Percentiles rank a stretch among this genome's conserved stretches.
phyloP scores from a whole-genome alignment of 2,888 invertebrate species.

The Onchidella celtica region DNA sequence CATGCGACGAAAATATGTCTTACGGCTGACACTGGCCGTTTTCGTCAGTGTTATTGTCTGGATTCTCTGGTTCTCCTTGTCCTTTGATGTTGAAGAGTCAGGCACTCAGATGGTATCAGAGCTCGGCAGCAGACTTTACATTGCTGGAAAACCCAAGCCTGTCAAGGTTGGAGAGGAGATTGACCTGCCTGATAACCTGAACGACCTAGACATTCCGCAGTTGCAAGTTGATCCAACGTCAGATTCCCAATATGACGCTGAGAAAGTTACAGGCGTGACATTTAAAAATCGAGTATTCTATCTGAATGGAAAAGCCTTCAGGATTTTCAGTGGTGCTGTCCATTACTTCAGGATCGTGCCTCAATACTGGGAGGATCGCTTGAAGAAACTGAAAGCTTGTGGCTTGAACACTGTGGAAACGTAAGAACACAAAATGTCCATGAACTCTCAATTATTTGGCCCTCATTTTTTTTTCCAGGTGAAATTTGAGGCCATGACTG shows the following conservation, averaged over 20 bases:
- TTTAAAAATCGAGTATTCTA: constrained; percentile 66
- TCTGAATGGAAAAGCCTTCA: constrained; percentile 67
- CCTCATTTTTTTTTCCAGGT: too few species aligned
- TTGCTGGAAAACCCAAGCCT: not conserved
- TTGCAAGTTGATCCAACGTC: not conserved
- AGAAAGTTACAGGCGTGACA: constrained; percentile 50
- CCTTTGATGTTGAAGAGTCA: not conserved
- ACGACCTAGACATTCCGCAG: not conserved
- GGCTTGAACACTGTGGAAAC: constrained; percentile 78
- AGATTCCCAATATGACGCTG: not conserved
- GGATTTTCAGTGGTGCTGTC: constrained; percentile 76
- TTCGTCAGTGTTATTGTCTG: constrained; percentile 20
- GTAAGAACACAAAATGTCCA: too few species aligned
- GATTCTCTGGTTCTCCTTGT: constrained; percentile 19
- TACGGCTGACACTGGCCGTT: not conserved
- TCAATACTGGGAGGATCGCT: constrained; percentile 75
- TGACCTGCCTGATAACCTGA: not conserved
- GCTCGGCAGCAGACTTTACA: not conserved
- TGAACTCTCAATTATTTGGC: too few species aligned
- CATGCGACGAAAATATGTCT: constrained; percentile 21
- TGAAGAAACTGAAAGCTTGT: constrained; percentile 75
- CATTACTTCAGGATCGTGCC: constrained; percentile 77
- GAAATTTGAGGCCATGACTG: too few species aligned
- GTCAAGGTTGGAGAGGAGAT: not conserved
- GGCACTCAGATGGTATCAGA: not conserved